Evolutionary conservation across 1,140 invertebrate genomes (phyloP), one percentile per base, ranked within the genome.

Genomic region (Matsumurasca onukii): DNA sequence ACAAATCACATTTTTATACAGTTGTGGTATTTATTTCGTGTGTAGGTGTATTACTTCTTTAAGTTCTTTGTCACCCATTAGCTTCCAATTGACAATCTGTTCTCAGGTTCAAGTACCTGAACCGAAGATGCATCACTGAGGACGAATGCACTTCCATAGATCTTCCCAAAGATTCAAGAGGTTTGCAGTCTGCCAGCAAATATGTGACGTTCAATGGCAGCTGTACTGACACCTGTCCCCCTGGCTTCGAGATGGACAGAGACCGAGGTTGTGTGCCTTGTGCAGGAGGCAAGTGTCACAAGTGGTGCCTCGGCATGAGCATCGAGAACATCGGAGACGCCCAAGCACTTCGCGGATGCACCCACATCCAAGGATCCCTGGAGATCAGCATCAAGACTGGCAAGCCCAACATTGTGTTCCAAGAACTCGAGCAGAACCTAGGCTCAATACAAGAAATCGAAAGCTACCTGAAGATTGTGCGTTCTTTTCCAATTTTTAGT

Each of bases 221-320:
- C 66, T 98, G 95, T 80, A 78, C 90, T 3, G 82, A 87, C 22
- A 84, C 89, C 25, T 96, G 94, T 77, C 94, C 93, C 0, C 79
- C 81, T 22, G 87, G 88, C 9, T 92, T 86, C 15, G 68, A 73
- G n/a, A 29, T 59, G 13, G 67, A 39, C 25, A 2, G 25, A 0
- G 31, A 57, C 13, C 22, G 24, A n/a, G 45, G 39, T 2, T 73
- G 69, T 27, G 45, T 59, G 25, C 59, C 25, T 0, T 69, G 61
- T 15, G 48, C 48, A 5, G 48, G 20, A 66, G 82, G 81, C 0
- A 73, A 76, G 0, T 91, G 89, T 73, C 77, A 79, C 49, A 88
- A 87, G 78, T 85, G 86, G 57, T 97, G 94, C 76, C 17, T 71
- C 2, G 86, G 88, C 1, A 80, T 77, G 1, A 84, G 81, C 66